A percentile compares a stretch with the other conserved stretches of the same genome.
Evolutionary conservation across 2,888 invertebrate genomes (phyloP).

Genomic region (Morinoia aosen): DNA sequence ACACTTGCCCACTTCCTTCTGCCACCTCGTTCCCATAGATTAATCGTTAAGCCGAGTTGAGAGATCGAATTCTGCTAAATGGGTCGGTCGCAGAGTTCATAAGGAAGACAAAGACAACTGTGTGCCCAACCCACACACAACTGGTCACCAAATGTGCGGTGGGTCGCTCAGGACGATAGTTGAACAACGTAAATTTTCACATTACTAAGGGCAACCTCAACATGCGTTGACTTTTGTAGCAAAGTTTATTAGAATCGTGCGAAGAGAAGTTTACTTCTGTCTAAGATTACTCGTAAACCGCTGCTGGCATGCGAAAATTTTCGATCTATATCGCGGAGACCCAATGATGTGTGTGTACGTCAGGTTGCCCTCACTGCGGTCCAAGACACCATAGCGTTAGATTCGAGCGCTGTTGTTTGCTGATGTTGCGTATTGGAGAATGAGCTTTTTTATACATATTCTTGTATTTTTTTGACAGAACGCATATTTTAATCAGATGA

Average conservation of each 20-base stretch:
- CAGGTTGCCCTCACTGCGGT: too few species aligned
- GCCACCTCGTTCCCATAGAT: not conserved
- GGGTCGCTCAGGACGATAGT: not conserved
- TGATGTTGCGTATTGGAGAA: too few species aligned
- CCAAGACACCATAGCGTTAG: too few species aligned
- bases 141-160: not conserved
- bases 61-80: not conserved
- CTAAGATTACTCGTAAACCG: not conserved
- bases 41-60: not conserved
- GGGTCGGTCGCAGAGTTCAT: not conserved
- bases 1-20: not conserved
- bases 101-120: not conserved
- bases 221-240: not conserved
- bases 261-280: not conserved
- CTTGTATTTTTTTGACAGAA: too few species aligned
- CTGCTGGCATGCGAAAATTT: too few species aligned
- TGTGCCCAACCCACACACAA: not conserved
- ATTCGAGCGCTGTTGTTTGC: too few species aligned
- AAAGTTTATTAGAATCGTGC: not conserved
- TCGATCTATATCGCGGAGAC: too few species aligned
- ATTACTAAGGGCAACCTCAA: not conserved
- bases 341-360: too few species aligned
- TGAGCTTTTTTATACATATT: too few species aligned
- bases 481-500: too few species aligned
- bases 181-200: not conserved